phyloP scores from a whole-genome alignment of 2,888 invertebrate species.

The Augochlorella aurata region DNA sequence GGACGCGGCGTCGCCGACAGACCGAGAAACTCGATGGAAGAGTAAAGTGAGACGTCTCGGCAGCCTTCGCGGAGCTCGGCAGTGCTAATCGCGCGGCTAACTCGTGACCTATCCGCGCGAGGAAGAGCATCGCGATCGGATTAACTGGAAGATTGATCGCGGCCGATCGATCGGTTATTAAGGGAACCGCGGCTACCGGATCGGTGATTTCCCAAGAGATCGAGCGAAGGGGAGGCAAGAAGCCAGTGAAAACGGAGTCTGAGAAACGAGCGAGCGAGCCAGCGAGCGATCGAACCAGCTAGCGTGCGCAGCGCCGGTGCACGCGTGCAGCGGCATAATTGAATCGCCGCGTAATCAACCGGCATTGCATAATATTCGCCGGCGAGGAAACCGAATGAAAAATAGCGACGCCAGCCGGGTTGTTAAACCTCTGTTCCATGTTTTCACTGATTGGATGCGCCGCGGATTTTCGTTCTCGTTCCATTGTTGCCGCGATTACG shows the following conservation, averaged over 20 bases:
- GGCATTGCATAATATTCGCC: constrained; percentile 50
- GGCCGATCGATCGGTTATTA: constrained; percentile 3
- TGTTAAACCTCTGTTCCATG: constrained; percentile 47
- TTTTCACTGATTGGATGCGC: constrained; percentile 44
- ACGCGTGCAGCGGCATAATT: constrained; percentile 47
- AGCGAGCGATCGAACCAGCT: not conserved
- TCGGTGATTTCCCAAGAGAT: constrained; percentile 53
- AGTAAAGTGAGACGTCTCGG: not conserved
- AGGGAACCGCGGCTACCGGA: constrained; percentile 26
- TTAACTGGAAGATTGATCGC: constrained; percentile 3
- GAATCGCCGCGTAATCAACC: constrained; percentile 47
- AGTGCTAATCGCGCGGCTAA: constrained; percentile 5
- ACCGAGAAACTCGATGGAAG: not conserved
- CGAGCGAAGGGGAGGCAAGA: constrained; percentile 32
- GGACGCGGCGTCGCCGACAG: not conserved
- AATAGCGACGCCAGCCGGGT: constrained; percentile 34
- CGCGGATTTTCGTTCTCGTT: constrained; percentile 34
- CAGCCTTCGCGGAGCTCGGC: not conserved
- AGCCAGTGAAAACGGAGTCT: constrained; percentile 52
- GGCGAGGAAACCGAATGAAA: constrained; percentile 1
- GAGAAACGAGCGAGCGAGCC: constrained; percentile 39
- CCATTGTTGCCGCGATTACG: constrained; percentile 51
- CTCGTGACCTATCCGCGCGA: not conserved
- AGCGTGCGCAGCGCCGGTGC: constrained; percentile 11
- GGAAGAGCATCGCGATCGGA: not conserved